Evolutionary conservation across 2,797 vertebrate species (phyloP).

Genomic region (Eleutherodactylus coqui): DNA sequence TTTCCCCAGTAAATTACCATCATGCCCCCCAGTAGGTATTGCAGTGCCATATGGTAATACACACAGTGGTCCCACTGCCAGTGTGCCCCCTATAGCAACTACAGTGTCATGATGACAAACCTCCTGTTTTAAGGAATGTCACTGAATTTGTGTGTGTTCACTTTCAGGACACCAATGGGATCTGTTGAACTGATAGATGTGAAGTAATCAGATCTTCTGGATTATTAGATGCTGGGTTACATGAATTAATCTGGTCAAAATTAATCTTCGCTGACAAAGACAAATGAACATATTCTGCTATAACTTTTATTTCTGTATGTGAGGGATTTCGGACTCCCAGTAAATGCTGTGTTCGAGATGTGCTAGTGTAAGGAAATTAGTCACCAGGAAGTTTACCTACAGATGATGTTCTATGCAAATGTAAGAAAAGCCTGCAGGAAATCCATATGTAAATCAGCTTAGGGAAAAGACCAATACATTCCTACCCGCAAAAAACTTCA

Average conservation of each 20-base stretch:
- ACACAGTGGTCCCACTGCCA: too few species aligned
- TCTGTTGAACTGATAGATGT: neutral
- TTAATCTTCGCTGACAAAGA: neutral
- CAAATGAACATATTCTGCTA: neutral
- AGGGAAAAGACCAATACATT: neutral
- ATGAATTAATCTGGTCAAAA: neutral
- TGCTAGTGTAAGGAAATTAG: neutral
- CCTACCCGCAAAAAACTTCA: neutral
- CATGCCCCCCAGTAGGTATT: too few species aligned
- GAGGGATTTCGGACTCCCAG: neutral
- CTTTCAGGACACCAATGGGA: neutral
- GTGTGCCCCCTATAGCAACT: too few species aligned
- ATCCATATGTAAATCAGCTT: neutral
- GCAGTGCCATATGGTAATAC: too few species aligned
- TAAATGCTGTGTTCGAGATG: neutral
- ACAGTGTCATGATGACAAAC: too few species aligned
- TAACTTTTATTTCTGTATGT: neutral
- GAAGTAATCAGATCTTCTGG: neutral
- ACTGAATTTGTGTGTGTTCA: too few species aligned
- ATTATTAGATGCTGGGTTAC: neutral
- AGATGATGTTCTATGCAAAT: slow-evolving; percentile 6
- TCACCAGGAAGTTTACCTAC: neutral
- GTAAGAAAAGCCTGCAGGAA: neutral
- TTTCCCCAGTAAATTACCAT: too few species aligned
- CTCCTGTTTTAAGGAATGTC: too few species aligned